Conservation (phyloP, 2,113 vertebrate genomes). For the Coracopsis vasa region DNA sequence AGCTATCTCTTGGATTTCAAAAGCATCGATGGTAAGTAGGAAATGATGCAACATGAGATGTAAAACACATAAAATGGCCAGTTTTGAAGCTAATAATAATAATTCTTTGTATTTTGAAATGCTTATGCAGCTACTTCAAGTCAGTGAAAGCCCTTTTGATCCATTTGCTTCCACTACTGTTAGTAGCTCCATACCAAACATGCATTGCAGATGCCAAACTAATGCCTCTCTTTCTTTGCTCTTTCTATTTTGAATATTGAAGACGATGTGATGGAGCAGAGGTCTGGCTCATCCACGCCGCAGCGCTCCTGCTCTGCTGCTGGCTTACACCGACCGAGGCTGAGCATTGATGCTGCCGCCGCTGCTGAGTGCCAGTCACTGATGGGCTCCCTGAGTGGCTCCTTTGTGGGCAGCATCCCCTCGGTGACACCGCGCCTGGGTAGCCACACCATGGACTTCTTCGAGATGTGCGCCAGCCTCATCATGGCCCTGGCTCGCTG, state of each 20-base stretch:
- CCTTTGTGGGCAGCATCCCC: slow-evolving; percentile 79
- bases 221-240: background rate
- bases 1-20: slow-evolving; percentile 98
- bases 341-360: slow-evolving; percentile 85
- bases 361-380: slow-evolving; percentile 77
- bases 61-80: accelerated
- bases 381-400: slow-evolving; percentile 86
- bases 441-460: slow-evolving; percentile 99
- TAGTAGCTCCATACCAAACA: background rate
- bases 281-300: slow-evolving; percentile 91
- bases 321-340: slow-evolving; percentile 85
- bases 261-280: slow-evolving; percentile 92
- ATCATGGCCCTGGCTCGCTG: slow-evolving; percentile 95
- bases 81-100: background rate
- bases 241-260: background rate
- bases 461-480: slow-evolving; percentile 98
- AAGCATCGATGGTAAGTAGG: slow-evolving; percentile 91
- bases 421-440: slow-evolving; percentile 83
- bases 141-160: accelerated
- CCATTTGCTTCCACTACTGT: background rate
- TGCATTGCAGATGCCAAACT: background rate
- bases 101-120: background rate
- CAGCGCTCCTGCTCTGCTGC: slow-evolving; percentile 91
- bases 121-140: background rate
- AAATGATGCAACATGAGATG: background rate